Percentiles rank a stretch among this genome's conserved stretches.
phyloP scores from a whole-genome alignment of 2,888 invertebrate species.

The Hemicrepidius hirtus region DNA sequence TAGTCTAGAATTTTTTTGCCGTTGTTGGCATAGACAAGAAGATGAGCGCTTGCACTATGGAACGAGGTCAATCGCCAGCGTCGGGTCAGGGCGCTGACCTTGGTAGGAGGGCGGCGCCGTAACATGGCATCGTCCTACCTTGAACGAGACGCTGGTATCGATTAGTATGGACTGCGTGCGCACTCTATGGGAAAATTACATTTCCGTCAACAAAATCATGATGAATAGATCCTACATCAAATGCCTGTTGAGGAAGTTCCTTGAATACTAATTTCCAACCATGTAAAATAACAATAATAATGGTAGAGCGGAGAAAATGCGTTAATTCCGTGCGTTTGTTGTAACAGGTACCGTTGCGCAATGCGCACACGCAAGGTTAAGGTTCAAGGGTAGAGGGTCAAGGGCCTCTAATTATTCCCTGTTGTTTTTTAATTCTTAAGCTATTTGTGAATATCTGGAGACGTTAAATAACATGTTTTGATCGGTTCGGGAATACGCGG shows the following conservation, averaged over 20 bases:
- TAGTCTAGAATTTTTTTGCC: constrained; percentile 39
- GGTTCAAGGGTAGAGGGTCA: constrained; percentile 68
- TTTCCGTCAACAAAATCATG: constrained; percentile 57
- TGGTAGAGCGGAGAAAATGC: constrained; percentile 9
- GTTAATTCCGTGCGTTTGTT: constrained; percentile 26
- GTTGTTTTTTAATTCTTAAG: constrained; percentile 30
- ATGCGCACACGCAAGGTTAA: constrained; percentile 54
- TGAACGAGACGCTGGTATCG: constrained; percentile 61
- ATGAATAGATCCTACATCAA: constrained; percentile 15
- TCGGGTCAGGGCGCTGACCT: constrained; percentile 68
- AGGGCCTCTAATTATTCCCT: constrained; percentile 59
- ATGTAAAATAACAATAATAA: neutral
- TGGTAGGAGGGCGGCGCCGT: constrained; percentile 59
- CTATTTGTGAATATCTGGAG: neutral
- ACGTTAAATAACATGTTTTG: constrained; percentile 3
- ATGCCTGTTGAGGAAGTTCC: neutral
- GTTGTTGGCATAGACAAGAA: constrained; percentile 48
- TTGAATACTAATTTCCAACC: constrained; percentile 12
- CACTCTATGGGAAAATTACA: constrained; percentile 50
- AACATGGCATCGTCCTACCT: constrained; percentile 61
- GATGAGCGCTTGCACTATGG: constrained; percentile 62
- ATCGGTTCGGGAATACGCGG: neutral
- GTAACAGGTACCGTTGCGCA: constrained; percentile 43
- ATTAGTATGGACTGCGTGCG: constrained; percentile 51
- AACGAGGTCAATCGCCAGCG: constrained; percentile 69